Base-by-base conservation (phyloP, 2,113 vertebrate species). In the Haemorhous mexicanus region DNA sequence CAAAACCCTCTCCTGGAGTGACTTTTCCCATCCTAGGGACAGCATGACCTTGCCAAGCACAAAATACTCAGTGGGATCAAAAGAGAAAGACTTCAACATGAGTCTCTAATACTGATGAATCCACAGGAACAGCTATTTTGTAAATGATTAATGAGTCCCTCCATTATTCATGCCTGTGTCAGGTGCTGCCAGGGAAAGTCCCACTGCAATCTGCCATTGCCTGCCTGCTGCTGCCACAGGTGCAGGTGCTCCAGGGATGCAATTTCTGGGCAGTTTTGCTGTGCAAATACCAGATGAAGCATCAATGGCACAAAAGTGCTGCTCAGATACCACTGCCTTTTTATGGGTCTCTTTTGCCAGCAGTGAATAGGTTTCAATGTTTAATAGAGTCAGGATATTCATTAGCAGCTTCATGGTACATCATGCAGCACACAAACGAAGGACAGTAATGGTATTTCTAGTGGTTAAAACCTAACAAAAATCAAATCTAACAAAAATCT, bases 91-190 rank as follows among this genome's bases (percentile, higher is more conserved):
- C 52, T 78, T 83, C 62, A 56, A 26, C 6, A 0, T 4, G 37
- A 92, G 16, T 46, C n/a, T 87, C 21, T 44, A 19, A 37, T 32
- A 39, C 23, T 20, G 10, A 72, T 12, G 22, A 85, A 83, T 91
- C 69, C 68, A 37, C 58, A 46, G 74, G 72, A 95, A 47, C 64
- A 75, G 89, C 80, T 66, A 33, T 69, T 73, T 76, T 77, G 81
- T 95, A 91, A 95, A 95, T 94, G 86, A 95, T 96, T 96, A 67
- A 96, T 92, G 77, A 92, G 55, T 22, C 13, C 53, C 43, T 94
- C 84, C 77, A 85, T 95, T 94, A 95, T 92, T 94, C 78, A 85
- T 94, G 80, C 46, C 52, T 5, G 26, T 72, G 83, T 78, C 92
- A 77, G 90, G 88, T 79, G 70, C 78, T 94, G 88, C 77, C 90